Percentiles rank a stretch among this genome's conserved stretches.
phyloP scores from a whole-genome alignment of 2,113 vertebrate genomes.

The Globicephala melas region DNA sequence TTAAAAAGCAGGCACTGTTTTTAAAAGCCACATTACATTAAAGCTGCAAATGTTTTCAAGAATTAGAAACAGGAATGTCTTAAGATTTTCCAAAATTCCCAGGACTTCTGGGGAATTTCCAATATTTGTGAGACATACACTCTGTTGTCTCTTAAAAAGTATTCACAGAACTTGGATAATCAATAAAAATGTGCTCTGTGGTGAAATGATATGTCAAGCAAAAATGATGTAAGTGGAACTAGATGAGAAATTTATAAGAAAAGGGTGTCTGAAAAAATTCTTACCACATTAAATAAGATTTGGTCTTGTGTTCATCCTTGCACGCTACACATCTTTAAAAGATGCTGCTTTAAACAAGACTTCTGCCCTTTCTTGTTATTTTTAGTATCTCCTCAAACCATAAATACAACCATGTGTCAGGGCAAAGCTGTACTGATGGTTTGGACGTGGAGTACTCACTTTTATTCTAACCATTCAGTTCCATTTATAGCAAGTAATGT shows the following conservation, averaged over 20 bases:
- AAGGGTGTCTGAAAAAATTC: not conserved
- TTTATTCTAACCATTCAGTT: conserved; percentile 69
- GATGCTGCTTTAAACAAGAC: not conserved
- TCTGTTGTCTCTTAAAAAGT: not conserved
- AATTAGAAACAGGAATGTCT: conserved; percentile 28
- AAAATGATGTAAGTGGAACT: not conserved
- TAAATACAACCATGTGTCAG: conserved; percentile 85
- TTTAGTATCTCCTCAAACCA: conserved; percentile 82
- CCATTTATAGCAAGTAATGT: conserved; percentile 46
- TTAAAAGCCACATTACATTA: conserved; percentile 11
- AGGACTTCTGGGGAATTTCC: conserved; percentile 71
- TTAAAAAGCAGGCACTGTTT: not conserved
- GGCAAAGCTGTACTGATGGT: conserved; percentile 72
- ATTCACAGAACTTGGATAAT: not conserved
- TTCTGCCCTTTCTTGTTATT: conserved; percentile 77
- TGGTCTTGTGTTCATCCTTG: not conserved
- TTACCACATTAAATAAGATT: not conserved
- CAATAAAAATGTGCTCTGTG: not conserved
- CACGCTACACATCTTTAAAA: conserved; percentile 60
- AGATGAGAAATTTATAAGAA: not conserved
- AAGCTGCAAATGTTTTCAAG: conserved; percentile 34
- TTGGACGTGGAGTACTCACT: conserved; percentile 58
- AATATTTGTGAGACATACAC: not conserved
- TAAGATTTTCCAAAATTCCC: conserved; percentile 34
- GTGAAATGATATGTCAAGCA: not conserved